Base-by-base conservation (phyloP, 2,113 vertebrate genomes). In the Microtus richardsoni region DNA sequence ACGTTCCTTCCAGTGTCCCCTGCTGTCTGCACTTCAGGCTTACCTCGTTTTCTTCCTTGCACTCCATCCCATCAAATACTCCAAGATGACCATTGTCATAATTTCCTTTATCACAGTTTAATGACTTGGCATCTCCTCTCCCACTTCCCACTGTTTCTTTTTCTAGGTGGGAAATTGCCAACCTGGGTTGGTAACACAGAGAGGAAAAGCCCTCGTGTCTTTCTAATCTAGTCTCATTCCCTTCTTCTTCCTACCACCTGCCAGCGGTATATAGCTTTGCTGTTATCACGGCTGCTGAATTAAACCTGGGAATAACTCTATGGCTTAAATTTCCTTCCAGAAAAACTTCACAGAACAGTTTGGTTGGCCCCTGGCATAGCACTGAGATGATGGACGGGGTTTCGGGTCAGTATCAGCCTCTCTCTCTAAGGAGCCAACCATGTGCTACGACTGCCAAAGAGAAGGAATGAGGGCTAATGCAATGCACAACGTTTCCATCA, bases 381-480 rank as follows among this genome's bases (percentile, higher is more conserved):
- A 54, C 0, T 70, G 88, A 87, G 26, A 33, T 52, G 68, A 77
- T 49, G 47, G 71, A 74, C 77, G 36, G 19, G 36, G 36, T 79
- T 95, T 92, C 52, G 75, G 91, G 66, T 94, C 41, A 87, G 11
- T 39, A 26, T 41, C 60, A 75, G n/a, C 66, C 78, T 82, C 33
- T 30, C 33, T 30, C 60, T 14, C 14, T 75, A 75, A 91, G 80
- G 64, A 96, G 80, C 8, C 28, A 94, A 68, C 36, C 41, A 13
- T 92, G 85, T 90, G 33, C 77, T 66, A 14, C 86, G 60, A 86
- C 52, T 94, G 91, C 83, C 77, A 92, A 96, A 91, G 95, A 92
- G 58, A 78, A 91, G 60, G 95, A 95, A 92, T 77, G 89, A 96
- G 95, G 88, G 82, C 82, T 92, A 96, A 78, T 88, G 84, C 85